Evolutionary conservation across 2,797 vertebrate species (phyloP), one percentile per base, ranked within the genome.

Genomic region (Catostomus latipinnis): DNA sequence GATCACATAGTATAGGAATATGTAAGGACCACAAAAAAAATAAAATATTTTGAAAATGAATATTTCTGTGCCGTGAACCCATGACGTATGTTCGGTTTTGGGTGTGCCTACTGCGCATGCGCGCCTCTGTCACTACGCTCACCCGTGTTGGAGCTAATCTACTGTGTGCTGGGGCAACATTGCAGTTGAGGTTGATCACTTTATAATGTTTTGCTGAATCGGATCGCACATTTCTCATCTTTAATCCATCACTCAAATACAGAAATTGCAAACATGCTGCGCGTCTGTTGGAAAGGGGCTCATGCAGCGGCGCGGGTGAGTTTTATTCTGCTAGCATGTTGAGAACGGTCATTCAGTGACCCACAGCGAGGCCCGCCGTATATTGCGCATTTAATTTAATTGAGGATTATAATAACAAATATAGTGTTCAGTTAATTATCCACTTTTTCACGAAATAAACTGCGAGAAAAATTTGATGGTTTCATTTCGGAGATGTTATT

Each of bases 261-360:
- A 74, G 76, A 45, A 83, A 71, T 8, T 57, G 81, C 72, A 80
- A 92, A 74, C 86, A 98, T 98, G 96, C 89, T 97, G 88, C 94
- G 96, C 85, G 94, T 88, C 58, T 96, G 94, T 87, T 91, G 94
- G 81, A 93, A 94, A 86, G 94, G 92, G 78, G 91, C 91, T 14
- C 89, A 89, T 9, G 85, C 86, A 58, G 87, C 91, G 45, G 89
- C 90, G 62, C 89, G 89, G 93, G 94, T 95, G 88, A 92, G 92
- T 50, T 76, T 69, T 54, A 7, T 10, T 18, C 34, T 22, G 22
- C 53, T 54, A 68, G 83, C 18, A 45, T 61, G 9, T 45, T 69
- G 4, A 46, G 63, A 85, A 58, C 82, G 88, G 89, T 91, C 92
- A 91, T 91, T 90, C 90, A 90, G 84, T 91, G 91, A 93, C 91